A percentile compares a stretch with the other conserved stretches of the same genome.
Evolutionary conservation across 2,888 invertebrate species (phyloP).

Genomic region (Yponomeuta sedellus): DNA sequence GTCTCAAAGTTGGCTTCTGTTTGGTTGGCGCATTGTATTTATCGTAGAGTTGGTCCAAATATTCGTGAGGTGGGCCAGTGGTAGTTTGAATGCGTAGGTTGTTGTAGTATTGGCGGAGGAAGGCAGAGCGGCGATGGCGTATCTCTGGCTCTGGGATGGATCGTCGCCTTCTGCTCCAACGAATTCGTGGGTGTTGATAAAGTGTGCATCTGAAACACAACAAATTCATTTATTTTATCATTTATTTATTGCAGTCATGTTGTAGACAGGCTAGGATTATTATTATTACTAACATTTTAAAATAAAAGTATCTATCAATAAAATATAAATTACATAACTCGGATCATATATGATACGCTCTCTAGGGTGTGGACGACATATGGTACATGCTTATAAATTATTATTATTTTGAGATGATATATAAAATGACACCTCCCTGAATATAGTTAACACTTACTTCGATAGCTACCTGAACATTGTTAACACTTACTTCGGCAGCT

Average conservation of each 20-base stretch:
- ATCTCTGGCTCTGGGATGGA: constrained; percentile 66
- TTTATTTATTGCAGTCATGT: too few species aligned
- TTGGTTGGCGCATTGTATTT: constrained; percentile 58
- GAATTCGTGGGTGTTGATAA: constrained; percentile 90
- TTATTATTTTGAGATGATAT: too few species aligned
- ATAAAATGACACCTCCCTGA: constrained; percentile 80
- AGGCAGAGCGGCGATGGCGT: constrained; percentile 56
- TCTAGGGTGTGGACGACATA: too few species aligned
- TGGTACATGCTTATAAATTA: too few species aligned
- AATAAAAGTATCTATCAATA: too few species aligned
- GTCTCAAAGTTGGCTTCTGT: constrained; percentile 61
- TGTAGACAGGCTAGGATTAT: too few species aligned
- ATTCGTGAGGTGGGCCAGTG: constrained; percentile 39
- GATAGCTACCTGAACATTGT: constrained; percentile 79
- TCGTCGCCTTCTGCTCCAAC: constrained; percentile 85
- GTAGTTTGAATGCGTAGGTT: constrained; percentile 44
- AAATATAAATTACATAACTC: too few species aligned
- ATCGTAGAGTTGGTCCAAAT: constrained; percentile 53
- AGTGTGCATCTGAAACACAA: constrained; percentile 79
- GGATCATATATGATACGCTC: too few species aligned
- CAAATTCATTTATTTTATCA: background rate
- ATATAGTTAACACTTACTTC: constrained; percentile 60
- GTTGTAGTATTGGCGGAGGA: constrained; percentile 61
- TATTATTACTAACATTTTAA: too few species aligned
- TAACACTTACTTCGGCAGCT: constrained; percentile 82